These are phyloP conservation scores for Cirrhinus mrigala DNA, from an alignment of 2,797 vertebrate species.

Conservation along the genomic window DNA sequence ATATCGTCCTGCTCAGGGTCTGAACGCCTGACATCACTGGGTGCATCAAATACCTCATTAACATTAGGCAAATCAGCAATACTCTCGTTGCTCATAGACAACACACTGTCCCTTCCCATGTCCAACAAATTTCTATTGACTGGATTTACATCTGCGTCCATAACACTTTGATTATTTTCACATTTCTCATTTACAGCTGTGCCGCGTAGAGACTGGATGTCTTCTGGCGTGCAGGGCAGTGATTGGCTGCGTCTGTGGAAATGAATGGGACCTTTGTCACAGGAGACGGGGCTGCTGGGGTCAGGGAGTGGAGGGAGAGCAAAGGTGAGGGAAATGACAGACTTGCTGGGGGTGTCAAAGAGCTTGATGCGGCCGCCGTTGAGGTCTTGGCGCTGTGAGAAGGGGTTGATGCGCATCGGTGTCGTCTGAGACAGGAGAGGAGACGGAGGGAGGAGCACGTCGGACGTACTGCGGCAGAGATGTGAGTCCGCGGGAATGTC, in stretches of 20 bases:
- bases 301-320: constrained; percentile 80
- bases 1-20: constrained; percentile 5
- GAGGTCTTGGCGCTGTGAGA: constrained; percentile 92
- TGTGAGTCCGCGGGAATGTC: constrained; percentile 76
- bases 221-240: constrained; percentile 86
- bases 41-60: background rate
- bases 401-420: constrained; percentile 88
- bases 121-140: background rate
- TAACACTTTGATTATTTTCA: constrained; percentile 24
- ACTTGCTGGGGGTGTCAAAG: constrained; percentile 93
- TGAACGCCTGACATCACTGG: background rate
- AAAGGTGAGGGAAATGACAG: constrained; percentile 88
- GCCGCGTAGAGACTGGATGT: constrained; percentile 70
- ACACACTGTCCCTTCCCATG: constrained; percentile 45
- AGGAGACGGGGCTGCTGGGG: constrained; percentile 70
- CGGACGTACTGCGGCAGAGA: constrained; percentile 88
- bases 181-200: constrained; percentile 16
- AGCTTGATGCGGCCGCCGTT: constrained; percentile 97
- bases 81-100: constrained; percentile 45
- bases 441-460: constrained; percentile 78
- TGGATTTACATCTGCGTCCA: background rate
- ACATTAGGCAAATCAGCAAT: constrained; percentile 30
- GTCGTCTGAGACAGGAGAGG: constrained; percentile 60
- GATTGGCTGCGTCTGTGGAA: constrained; percentile 86
- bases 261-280: constrained; percentile 65